Evolutionary conservation across 23 tunicate genomes (phyloP), one percentile per base, ranked within the genome.

Genomic region (Trididemnum nubilum): DNA sequence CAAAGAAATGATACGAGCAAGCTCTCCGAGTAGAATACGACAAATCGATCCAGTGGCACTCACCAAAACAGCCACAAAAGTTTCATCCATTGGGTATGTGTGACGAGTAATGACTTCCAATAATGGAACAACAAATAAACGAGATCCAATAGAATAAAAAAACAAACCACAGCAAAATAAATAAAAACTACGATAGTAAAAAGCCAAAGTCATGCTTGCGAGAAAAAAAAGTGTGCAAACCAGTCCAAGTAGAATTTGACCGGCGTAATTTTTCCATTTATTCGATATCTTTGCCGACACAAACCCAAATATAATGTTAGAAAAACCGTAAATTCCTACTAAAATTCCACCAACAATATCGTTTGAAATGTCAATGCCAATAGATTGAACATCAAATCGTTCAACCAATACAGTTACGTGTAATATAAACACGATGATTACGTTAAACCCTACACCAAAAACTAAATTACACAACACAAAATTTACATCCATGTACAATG

Each of bases 41-140:
- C 5, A 4, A 26, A 61, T 4, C 5, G 26, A 61, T 4, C 67
- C 67, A 12, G n/a, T 21, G 4, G 29, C 27, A 12, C 67, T 22
- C 5, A 61, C 67, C 67, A 21, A 61, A 12, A 61, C 26, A 22
- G 26, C n/a, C n/a, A 61, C 67, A 61, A 61, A 61, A 61, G 67
- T 61, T 22, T 61, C 67, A 61, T 61, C 67, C n/a, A 61, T 21
- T 12, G 67, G 67, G n/a, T 61, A 61, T 21, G 67, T 61, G 67
- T 61, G 67, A 21, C 67, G 67, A 15, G 67, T 61, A 4, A 61
- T 61, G 4, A 61, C n/a, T 61, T 61, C 67, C 5, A 61, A 25
- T 4, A 61, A 26, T 12, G 67, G 67, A 61, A 61, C n/a, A 25
- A 61, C 67, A 61, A 61, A 61, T 21, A 61, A n/a, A 12, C 67